phyloP scores from a whole-genome alignment of 1,140 invertebrate genomes.

The Bilobella aurantiaca region DNA sequence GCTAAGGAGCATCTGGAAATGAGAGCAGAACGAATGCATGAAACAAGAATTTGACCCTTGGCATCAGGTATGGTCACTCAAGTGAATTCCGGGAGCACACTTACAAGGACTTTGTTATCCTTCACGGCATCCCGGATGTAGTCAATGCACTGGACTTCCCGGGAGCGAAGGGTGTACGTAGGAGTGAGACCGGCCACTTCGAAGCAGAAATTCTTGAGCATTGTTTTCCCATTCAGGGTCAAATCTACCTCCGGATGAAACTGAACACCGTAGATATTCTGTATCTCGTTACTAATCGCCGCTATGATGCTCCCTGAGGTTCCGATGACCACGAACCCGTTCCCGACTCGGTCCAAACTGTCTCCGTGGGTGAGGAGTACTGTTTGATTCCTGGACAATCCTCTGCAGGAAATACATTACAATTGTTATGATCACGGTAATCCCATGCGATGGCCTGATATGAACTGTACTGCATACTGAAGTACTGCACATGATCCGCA shows the following conservation, averaged over 20 bases:
- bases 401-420: no score
- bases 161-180: slow-evolving; percentile 74
- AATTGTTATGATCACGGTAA: no score
- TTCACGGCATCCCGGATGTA: slow-evolving; percentile 77
- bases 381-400: slow-evolving; percentile 70
- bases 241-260: slow-evolving; percentile 97
- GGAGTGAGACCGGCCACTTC: slow-evolving; percentile 76
- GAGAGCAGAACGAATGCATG: no score
- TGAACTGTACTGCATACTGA: no score
- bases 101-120: slow-evolving; percentile 83
- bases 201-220: slow-evolving; percentile 91
- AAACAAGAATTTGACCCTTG: no score
- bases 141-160: slow-evolving; percentile 85
- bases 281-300: no score
- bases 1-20: slow-evolving; percentile 69
- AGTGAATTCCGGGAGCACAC: no score
- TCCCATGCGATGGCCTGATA: no score
- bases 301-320: slow-evolving; percentile 73
- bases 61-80: no score
- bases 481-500: no score
- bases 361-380: slow-evolving; percentile 96
- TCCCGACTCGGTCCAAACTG: slow-evolving; percentile 80
- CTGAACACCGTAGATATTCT: slow-evolving; percentile 93
- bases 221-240: slow-evolving; percentile 77
- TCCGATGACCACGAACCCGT: slow-evolving; percentile 71